Base-by-base conservation (phyloP, 2,888 invertebrate species). In the Dyspetes luteomarginatus region DNA sequence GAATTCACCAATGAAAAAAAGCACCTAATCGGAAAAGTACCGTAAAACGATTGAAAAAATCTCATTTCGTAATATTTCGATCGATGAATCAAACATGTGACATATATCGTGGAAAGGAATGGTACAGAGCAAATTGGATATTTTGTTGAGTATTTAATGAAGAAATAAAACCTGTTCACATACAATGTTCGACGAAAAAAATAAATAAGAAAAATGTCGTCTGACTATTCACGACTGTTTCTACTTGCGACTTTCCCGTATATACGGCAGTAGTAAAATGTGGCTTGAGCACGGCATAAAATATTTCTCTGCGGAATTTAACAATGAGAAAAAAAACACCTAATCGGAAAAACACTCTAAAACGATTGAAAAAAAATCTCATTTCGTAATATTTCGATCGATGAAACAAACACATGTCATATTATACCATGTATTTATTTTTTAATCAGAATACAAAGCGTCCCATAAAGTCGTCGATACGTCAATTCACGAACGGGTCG, bases 21-120 rank as follows among this genome's bases (percentile, higher is more conserved):
- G 45, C 48, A 15, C 24, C 26, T 43, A 45, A 78, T 72, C 58
- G 52, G 30, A 19, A 22, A 9, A 12, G 30, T 41, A 43, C 30
- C 56, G 30, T 19, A 17, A 3, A 67, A 24, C 67, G 30, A 36
- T 52, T 19, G 30, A 43, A 19, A 67, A 72, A 72, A 67, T 72
- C 60, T 67, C 78, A 72, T 78, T 58, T 78, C 50, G 65, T 78
- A 72, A 73, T 78, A 60, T 67, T 52, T 22, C 78, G 17, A 78
- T 67, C 72, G 72, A 78, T 73, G 72, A 72, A 60, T 72, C 67
- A 78, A 72, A 67, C 65, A 41, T 72, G 15, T 30, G 12, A 30
- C 9, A n/a, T 30, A 17, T 36, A n/a, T n/a, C n/a, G n/a, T n/a
- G n/a, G n/a, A n/a, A n/a, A n/a, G n/a, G n/a, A n/a, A n/a, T n/a